Evolutionary conservation across 2,888 invertebrate species (phyloP).

Genomic region (Heteropelma amictum): DNA sequence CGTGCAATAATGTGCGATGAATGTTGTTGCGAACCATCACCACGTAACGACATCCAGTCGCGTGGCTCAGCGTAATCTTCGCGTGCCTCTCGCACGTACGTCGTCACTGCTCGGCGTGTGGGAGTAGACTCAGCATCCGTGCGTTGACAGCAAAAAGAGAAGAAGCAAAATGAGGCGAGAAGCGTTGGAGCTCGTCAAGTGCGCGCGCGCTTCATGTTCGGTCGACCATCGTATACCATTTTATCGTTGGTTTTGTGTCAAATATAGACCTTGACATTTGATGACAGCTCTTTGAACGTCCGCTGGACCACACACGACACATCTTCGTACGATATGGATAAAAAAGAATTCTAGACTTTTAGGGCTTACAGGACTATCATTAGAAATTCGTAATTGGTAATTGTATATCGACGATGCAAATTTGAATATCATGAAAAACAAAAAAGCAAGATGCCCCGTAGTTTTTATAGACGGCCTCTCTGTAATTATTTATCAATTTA

Average conservation of each 20-base stretch:
- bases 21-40: conserved; percentile 13
- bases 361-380: too few relatives aligned
- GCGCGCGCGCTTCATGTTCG: conserved; percentile 44
- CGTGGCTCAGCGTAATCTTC: conserved; percentile 50
- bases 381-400: too few relatives aligned
- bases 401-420: too few relatives aligned
- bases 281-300: conserved; percentile 64
- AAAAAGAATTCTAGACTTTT: too few relatives aligned
- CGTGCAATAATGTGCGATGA: conserved; percentile 35
- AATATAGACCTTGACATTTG: conserved; percentile 60
- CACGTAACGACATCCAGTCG: conserved; percentile 52
- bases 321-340: not conserved
- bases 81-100: conserved; percentile 54
- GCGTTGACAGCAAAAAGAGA: conserved; percentile 53
- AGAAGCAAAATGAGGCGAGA: conserved; percentile 55
- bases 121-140: conserved; percentile 31
- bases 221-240: conserved; percentile 19
- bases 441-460: too few relatives aligned
- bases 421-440: too few relatives aligned
- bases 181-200: conserved; percentile 68
- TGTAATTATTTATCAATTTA: too few relatives aligned
- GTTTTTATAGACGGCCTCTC: too few relatives aligned
- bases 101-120: conserved; percentile 53
- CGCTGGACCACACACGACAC: conserved; percentile 65
- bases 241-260: too few relatives aligned